A percentile compares a stretch with the other conserved stretches of the same genome.
Conservation (phyloP, 2,888 invertebrate genomes). For the Calliopum simillimum region DNA sequence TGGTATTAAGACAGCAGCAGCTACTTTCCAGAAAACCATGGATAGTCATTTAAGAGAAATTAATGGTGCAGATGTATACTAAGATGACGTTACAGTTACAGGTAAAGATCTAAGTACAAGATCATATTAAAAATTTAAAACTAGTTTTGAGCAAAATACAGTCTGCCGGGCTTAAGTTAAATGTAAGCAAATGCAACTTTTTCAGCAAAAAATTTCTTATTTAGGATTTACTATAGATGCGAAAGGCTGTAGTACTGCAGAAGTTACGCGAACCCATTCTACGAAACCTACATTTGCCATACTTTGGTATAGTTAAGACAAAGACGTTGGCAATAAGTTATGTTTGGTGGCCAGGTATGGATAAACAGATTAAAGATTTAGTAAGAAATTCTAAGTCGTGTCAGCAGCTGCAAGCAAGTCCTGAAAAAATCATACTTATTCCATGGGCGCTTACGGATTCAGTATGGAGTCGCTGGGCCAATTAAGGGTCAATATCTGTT, state of each 20-base stretch:
- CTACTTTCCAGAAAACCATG: constrained; percentile 31
- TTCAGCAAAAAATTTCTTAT: no score
- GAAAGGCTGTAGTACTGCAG: constrained; percentile 10
- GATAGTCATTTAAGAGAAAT: constrained; percentile 50
- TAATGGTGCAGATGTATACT: constrained; percentile 48
- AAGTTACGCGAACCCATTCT: constrained; percentile 27
- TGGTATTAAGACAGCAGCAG: constrained; percentile 48
- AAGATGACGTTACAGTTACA: no score
- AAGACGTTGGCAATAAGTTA: constrained; percentile 37
- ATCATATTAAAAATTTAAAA: constrained; percentile 47
- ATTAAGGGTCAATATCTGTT: constrained; percentile 34
- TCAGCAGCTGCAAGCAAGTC: no score
- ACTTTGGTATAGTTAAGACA: constrained; percentile 41
- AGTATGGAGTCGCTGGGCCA: constrained; percentile 42
- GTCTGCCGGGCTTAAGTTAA: no score
- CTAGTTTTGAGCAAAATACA: constrained; percentile 34
- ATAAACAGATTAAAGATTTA: constrained; percentile 36
- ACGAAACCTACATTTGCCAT: constrained; percentile 34
- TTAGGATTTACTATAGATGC: no score
- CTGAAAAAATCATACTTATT: constrained; percentile 39
- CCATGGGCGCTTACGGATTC: constrained; percentile 37
- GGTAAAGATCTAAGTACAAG: no score
- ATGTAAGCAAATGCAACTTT: no score
- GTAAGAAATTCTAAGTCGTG: constrained; percentile 36
- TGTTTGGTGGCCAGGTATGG: constrained; percentile 41